phyloP scores from a whole-genome alignment of 2,888 invertebrate species.

The Cataglyphis livida region DNA sequence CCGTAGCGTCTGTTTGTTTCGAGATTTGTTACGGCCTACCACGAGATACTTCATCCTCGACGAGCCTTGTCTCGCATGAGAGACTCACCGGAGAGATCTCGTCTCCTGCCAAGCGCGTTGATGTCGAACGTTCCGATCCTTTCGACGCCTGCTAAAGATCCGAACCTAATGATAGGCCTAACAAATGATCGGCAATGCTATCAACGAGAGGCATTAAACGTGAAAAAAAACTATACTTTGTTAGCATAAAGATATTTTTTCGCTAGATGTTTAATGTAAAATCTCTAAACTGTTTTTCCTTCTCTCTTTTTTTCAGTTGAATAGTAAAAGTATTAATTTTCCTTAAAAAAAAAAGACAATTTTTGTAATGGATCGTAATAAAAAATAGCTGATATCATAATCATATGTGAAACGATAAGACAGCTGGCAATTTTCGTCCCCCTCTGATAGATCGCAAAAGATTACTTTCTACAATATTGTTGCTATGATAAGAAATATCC shows the following conservation, averaged over 20 bases:
- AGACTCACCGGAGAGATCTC: conserved; percentile 18
- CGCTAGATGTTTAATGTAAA: background rate
- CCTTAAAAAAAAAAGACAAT: background rate
- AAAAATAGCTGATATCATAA: conserved; percentile 74
- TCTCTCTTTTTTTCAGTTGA: background rate
- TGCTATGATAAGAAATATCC: background rate
- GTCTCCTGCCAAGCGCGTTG: conserved; percentile 47
- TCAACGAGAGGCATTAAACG: conserved; percentile 56
- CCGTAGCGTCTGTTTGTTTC: conserved; percentile 76
- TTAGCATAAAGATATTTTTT: background rate
- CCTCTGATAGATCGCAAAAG: conserved; percentile 37
- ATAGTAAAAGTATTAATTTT: background rate
- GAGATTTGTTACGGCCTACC: conserved; percentile 79
- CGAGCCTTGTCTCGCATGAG: background rate
- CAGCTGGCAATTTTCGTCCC: conserved; percentile 67
- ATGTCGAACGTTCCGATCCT: conserved; percentile 65
- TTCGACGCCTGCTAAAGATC: conserved; percentile 68
- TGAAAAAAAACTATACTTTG: background rate
- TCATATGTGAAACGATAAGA: conserved; percentile 58
- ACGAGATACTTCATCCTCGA: conserved; percentile 44
- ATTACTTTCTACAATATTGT: conserved; percentile 19
- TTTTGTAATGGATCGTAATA: conserved; percentile 40
- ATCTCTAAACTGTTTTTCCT: background rate
- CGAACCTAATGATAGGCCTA: conserved; percentile 71
- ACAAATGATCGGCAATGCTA: conserved; percentile 73